phyloP scores from a whole-genome alignment of 2,888 invertebrate species.

The Charanyca ferruginea region DNA sequence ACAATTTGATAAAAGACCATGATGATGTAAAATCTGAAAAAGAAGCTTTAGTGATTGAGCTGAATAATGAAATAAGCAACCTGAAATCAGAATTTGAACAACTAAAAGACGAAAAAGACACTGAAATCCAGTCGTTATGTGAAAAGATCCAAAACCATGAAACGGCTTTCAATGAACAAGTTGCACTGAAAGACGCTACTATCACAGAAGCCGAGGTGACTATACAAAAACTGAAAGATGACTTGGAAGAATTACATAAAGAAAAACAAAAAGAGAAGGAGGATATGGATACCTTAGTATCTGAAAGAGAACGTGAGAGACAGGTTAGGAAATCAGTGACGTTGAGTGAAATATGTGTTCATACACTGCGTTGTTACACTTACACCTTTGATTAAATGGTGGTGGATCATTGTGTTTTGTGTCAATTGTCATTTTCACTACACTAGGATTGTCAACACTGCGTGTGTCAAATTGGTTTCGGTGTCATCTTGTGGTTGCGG shows the following conservation, averaged over 20 bases:
- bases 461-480: constrained; percentile 15
- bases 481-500: constrained; percentile 43
- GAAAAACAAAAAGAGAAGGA: constrained; percentile 76
- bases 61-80: constrained; percentile 71
- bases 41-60: constrained; percentile 63
- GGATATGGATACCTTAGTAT: constrained; percentile 68
- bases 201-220: constrained; percentile 68
- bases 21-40: constrained; percentile 69
- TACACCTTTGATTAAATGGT: constrained; percentile 53
- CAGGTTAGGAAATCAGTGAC: constrained; percentile 81
- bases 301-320: constrained; percentile 76
- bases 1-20: constrained; percentile 65
- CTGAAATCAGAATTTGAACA: constrained; percentile 70
- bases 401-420: constrained; percentile 50
- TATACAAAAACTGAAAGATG: constrained; percentile 69
- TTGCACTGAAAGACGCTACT: constrained; percentile 70
- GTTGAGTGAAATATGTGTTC: constrained; percentile 62
- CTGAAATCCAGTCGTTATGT: constrained; percentile 73
- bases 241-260: constrained; percentile 73
- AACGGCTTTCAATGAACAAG: constrained; percentile 62
- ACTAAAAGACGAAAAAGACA: constrained; percentile 70
- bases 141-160: constrained; percentile 71
- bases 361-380: constrained; percentile 52
- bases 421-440: constrained; percentile 24
- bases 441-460: constrained; percentile 1